phyloP scores from a whole-genome alignment of 2,888 invertebrate genomes.

The Eupeodes luniger region DNA sequence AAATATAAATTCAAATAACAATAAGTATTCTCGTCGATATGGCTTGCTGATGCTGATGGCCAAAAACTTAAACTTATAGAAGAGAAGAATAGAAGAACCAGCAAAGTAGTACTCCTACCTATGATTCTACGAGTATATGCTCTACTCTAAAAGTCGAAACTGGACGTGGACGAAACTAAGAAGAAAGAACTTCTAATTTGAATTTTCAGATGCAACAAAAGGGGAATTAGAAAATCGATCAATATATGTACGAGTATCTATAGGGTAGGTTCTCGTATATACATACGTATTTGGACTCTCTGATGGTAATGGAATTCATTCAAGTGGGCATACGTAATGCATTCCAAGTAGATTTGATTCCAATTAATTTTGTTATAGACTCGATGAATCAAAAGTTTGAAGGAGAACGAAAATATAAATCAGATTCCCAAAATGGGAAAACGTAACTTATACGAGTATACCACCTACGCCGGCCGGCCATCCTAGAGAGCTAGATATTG shows the following conservation, averaged over 20 bases:
- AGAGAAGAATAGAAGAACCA: too few species aligned
- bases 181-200: constrained; percentile 47
- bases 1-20: constrained; percentile 62
- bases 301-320: constrained; percentile 55
- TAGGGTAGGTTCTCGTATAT: too few species aligned
- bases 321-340: constrained; percentile 59
- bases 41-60: background rate
- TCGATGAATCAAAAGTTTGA: constrained; percentile 21
- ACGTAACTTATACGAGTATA: background rate
- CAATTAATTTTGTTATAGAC: constrained; percentile 60
- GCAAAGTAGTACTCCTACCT: too few species aligned
- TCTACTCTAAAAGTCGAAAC: background rate
- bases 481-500: too few species aligned
- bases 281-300: too few species aligned
- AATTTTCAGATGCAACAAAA: constrained; percentile 62
- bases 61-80: background rate
- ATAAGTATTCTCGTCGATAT: constrained; percentile 23
- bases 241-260: constrained; percentile 18
- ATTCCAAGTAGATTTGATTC: constrained; percentile 70
- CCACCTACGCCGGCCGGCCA: too few species aligned
- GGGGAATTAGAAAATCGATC: constrained; percentile 71
- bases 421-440: background rate
- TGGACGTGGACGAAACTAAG: constrained; percentile 36
- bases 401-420: constrained; percentile 5
- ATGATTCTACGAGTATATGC: background rate